phyloP scores from a whole-genome alignment of 2,888 invertebrate species.

The Drosophila rubida region DNA sequence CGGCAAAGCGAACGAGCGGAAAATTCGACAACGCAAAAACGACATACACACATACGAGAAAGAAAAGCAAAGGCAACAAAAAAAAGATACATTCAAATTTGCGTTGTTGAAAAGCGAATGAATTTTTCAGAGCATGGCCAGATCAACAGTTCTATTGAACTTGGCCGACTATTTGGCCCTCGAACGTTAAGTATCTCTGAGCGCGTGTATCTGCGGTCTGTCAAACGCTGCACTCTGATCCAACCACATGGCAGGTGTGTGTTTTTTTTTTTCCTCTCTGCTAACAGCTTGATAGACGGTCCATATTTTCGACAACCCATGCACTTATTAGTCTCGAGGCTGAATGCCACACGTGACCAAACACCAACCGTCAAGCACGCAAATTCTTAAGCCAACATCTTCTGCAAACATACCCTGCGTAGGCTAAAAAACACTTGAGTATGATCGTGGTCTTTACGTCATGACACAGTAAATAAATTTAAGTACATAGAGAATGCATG shows the following conservation, averaged over 20 bases:
- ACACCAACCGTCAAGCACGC: conserved; percentile 4
- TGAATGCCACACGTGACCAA: conserved; percentile 35
- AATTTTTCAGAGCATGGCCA: conserved; percentile 30
- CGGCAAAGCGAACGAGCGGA: conserved; percentile 40
- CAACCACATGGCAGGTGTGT: conserved; percentile 33
- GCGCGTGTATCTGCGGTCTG: neutral
- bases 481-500: neutral
- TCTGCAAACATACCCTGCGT: conserved; percentile 14
- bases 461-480: neutral
- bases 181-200: neutral
- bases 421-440: neutral
- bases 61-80: conserved; percentile 2
- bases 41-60: neutral
- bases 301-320: conserved; percentile 16
- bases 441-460: neutral
- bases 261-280: neutral
- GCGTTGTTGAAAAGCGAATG: conserved; percentile 39
- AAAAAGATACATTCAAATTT: conserved; percentile 18
- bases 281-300: conserved; percentile 10
- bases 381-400: conserved; percentile 10
- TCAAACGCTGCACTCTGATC: neutral
- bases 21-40: conserved; percentile 44
- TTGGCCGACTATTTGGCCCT: conserved; percentile 49
- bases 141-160: conserved; percentile 64
- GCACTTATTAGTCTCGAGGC: conserved; percentile 37